These are phyloP conservation scores for Abramis brama DNA, from an alignment of 2,113 vertebrate genomes.

Conservation along the genomic window DNA sequence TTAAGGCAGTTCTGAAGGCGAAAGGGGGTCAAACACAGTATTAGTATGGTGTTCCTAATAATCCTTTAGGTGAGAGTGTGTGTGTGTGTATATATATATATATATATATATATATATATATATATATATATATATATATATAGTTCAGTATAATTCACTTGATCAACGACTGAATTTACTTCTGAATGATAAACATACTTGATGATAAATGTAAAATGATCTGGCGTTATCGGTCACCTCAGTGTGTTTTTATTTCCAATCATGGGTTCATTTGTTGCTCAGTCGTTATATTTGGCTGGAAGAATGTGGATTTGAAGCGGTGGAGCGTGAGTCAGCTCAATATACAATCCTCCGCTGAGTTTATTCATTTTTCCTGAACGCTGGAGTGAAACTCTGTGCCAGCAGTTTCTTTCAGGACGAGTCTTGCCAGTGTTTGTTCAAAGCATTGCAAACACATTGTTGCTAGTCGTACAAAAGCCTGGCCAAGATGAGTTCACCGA, in stretches of 20 bases:
- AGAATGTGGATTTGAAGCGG: too few species aligned
- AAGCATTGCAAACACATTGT: neutral
- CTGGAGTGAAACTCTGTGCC: neutral
- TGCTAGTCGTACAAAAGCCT: neutral
- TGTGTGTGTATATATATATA: too few species aligned
- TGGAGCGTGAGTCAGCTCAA: slow-evolving; percentile 10
- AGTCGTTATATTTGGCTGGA: neutral
- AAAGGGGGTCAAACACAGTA: too few species aligned
- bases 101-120: too few species aligned
- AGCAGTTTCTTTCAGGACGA: neutral
- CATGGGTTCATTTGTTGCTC: neutral
- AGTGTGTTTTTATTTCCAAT: slow-evolving; percentile 24
- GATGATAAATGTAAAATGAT: neutral
- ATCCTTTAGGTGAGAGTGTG: too few species aligned
- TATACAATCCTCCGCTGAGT: neutral
- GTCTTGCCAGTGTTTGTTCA: slow-evolving; percentile 7
- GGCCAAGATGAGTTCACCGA: neutral
- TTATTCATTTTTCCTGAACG: slow-evolving; percentile 9
- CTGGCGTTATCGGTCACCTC: neutral
- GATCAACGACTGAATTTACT: neutral
- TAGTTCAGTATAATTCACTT: too few species aligned
- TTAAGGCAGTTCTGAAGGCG: too few species aligned
- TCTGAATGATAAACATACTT: neutral
- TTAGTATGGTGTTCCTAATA: too few species aligned
- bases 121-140: too few species aligned